phyloP scores from a whole-genome alignment of 2,888 invertebrate species.

The Operophtera brumata region DNA sequence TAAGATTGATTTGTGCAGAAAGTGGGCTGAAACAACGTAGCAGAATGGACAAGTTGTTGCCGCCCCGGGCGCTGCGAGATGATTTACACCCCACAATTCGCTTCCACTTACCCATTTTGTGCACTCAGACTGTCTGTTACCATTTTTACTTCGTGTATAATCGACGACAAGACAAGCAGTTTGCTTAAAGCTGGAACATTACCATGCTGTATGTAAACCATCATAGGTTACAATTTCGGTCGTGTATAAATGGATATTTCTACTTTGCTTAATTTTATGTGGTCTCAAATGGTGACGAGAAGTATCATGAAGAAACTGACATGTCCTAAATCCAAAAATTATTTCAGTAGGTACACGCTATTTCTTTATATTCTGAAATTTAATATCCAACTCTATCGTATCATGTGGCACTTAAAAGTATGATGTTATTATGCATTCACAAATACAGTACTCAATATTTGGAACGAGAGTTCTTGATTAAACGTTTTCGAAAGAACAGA shows the following conservation, averaged over 20 bases:
- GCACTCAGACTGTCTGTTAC: conserved; percentile 26
- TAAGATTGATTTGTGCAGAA: conserved; percentile 45
- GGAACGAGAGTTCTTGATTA: conserved; percentile 35
- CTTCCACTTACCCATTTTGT: conserved; percentile 34
- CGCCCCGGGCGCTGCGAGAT: conserved; percentile 36
- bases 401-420: too few relatives aligned
- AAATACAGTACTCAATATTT: conserved; percentile 29
- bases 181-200: neutral
- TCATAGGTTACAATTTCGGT: too few relatives aligned
- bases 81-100: conserved; percentile 46
- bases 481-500: conserved; percentile 31
- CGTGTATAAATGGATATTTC: too few relatives aligned
- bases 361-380: too few relatives aligned
- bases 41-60: conserved; percentile 42
- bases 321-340: neutral
- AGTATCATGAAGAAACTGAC: too few relatives aligned
- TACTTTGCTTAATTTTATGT: too few relatives aligned
- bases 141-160: conserved; percentile 8
- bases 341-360: too few relatives aligned
- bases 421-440: neutral
- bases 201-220: neutral
- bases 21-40: conserved; percentile 15
- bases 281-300: too few relatives aligned
- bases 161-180: neutral
- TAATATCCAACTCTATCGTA: neutral